Conservation (phyloP, 2,797 vertebrate species). For the Neosilurus mollespiculum region DNA sequence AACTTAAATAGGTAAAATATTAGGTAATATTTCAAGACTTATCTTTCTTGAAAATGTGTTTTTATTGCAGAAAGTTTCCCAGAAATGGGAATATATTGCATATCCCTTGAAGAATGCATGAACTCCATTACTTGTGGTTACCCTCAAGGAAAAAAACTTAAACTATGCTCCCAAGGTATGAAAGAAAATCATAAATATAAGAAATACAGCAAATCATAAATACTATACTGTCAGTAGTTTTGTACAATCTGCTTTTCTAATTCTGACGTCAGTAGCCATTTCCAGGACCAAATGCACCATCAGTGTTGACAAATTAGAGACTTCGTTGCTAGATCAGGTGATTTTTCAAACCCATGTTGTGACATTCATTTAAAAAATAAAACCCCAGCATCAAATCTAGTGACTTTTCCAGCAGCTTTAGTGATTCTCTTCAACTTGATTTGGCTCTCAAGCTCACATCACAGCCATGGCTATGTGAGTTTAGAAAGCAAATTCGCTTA, state of each 20-base stretch:
- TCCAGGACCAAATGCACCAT: too few relatives aligned
- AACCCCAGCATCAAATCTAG: too few relatives aligned
- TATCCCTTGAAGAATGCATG: conserved; percentile 57
- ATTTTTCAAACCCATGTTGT: too few relatives aligned
- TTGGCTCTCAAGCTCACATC: too few relatives aligned
- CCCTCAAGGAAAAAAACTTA: conserved; percentile 39
- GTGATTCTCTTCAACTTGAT: too few relatives aligned
- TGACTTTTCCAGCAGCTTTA: too few relatives aligned
- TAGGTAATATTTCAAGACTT: neutral
- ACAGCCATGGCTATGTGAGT: too few relatives aligned
- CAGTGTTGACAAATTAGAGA: too few relatives aligned
- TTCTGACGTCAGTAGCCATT: too few relatives aligned
- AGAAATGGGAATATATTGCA: conserved; percentile 41
- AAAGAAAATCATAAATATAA: conserved; percentile 5
- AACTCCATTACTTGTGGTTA: conserved; percentile 55
- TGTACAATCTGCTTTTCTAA: neutral
- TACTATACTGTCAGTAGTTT: neutral
- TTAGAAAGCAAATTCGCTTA: too few relatives aligned
- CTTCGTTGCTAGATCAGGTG: too few relatives aligned
- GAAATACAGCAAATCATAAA: neutral
- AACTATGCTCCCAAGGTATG: conserved; percentile 53
- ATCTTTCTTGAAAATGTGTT: neutral
- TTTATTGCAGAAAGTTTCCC: conserved; percentile 16
- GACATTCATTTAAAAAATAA: too few relatives aligned
- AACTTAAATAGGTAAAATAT: neutral